Evolutionary conservation across 1,140 invertebrate species (phyloP).

Genomic region (Caenorhabditis tropicalis): DNA sequence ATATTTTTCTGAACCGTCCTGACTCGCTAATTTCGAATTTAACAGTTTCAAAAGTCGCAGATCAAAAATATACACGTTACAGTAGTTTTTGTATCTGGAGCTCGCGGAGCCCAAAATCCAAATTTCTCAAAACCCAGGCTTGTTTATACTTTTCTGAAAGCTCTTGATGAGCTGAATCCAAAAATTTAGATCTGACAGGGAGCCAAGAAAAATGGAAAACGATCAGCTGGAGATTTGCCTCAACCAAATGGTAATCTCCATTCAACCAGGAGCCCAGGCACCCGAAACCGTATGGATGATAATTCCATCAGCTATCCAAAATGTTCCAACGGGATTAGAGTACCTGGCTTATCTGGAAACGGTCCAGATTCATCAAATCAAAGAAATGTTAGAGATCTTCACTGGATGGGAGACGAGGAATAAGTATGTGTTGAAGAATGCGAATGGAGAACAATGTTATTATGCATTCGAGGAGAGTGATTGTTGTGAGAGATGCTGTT

Average conservation of each 20-base stretch:
- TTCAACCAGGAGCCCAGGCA: background rate
- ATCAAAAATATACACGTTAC: no score
- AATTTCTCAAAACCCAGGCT: no score
- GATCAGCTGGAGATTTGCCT: background rate
- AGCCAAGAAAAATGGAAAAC: background rate
- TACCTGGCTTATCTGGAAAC: conserved; percentile 50
- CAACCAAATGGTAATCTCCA: background rate
- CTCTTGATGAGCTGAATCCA: no score
- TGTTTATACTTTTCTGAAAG: no score
- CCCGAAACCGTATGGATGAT: conserved; percentile 41
- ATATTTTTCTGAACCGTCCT: no score
- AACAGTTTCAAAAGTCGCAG: no score
- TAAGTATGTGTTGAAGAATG: conserved; percentile 49
- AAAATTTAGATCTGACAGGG: no score
- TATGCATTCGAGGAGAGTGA: conserved; percentile 49
- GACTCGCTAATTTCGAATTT: no score
- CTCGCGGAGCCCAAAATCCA: no score
- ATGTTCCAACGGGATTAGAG: conserved; percentile 46
- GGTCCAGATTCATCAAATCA: conserved; percentile 43
- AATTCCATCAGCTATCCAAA: conserved; percentile 18
- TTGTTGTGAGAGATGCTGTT: conserved; percentile 44
- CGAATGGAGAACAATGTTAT: conserved; percentile 52
- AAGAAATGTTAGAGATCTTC: conserved; percentile 44
- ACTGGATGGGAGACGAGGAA: conserved; percentile 45
- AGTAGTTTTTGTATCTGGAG: no score